Evolutionary conservation across 2,113 vertebrate genomes (phyloP).

Genomic region (Blennius ocellaris): DNA sequence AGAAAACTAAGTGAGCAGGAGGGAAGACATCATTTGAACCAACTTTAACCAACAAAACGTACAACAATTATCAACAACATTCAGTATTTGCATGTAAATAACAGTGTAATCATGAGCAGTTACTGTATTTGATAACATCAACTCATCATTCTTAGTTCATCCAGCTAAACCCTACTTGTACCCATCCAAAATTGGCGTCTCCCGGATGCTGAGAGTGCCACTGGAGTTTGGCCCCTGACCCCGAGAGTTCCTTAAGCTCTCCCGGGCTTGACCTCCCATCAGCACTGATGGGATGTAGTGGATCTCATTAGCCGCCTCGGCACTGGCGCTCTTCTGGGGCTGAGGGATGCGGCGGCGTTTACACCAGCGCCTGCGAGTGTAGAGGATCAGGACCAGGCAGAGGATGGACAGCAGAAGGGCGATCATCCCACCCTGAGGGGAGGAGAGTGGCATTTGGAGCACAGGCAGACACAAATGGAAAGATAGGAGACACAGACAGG

Average conservation of each 20-base stretch:
- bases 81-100: background rate
- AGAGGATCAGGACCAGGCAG: conserved; percentile 96
- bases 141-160: background rate
- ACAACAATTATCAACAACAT: too few relatives aligned
- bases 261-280: conserved; percentile 94
- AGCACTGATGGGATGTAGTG: conserved; percentile 99
- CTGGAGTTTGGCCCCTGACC: conserved; percentile 97
- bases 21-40: background rate
- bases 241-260: conserved; percentile 94
- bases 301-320: conserved; percentile 97
- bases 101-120: background rate
- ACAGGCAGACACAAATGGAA: conserved; percentile 12
- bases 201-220: conserved; percentile 95
- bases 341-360: conserved; percentile 96
- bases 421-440: conserved; percentile 95
- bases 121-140: background rate
- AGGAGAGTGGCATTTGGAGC: conserved; percentile 47
- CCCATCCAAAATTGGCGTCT: conserved; percentile 97
- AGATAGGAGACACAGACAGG: conserved; percentile 3
- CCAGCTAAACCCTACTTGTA: conserved; percentile 64
- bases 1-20: background rate
- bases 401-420: conserved; percentile 96
- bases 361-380: conserved; percentile 96
- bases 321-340: conserved; percentile 98
- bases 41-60: too few relatives aligned